These are phyloP conservation scores for Tuberolachnus salignus DNA, from an alignment of 2,888 invertebrate species.

Conservation along the genomic window DNA sequence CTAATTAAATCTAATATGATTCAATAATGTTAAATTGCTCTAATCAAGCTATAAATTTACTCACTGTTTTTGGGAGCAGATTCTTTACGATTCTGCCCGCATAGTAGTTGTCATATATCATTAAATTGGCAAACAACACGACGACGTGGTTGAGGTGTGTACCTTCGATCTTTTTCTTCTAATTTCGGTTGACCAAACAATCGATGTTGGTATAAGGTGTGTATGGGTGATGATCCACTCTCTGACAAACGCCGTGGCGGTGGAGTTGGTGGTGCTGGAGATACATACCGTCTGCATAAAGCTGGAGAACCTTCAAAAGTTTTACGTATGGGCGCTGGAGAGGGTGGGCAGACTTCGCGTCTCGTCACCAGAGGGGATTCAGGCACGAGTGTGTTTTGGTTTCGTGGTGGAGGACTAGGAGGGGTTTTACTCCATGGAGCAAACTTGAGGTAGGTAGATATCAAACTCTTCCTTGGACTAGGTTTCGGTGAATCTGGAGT, in stretches of 20 bases:
- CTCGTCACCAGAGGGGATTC: constrained; percentile 56
- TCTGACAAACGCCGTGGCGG: constrained; percentile 72
- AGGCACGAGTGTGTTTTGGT: constrained; percentile 58
- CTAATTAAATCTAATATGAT: constrained; percentile 37
- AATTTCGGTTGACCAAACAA: constrained; percentile 67
- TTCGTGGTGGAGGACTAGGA: constrained; percentile 57
- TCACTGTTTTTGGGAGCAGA: constrained; percentile 54
- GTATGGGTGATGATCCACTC: constrained; percentile 69
- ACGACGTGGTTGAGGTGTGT: constrained; percentile 65
- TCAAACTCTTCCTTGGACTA: constrained; percentile 55
- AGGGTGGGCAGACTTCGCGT: constrained; percentile 57
- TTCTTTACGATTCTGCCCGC: constrained; percentile 54
- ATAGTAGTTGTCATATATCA: constrained; percentile 57
- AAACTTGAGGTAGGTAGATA: constrained; percentile 54
- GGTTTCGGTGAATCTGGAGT: constrained; percentile 50
- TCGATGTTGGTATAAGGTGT: constrained; percentile 50
- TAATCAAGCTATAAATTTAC: constrained; percentile 31
- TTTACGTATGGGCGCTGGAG: constrained; percentile 57
- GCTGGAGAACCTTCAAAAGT: constrained; percentile 62
- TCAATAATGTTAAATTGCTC: constrained; percentile 30
- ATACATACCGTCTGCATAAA: constrained; percentile 66
- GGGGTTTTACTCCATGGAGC: constrained; percentile 39
- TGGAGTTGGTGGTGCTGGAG: constrained; percentile 69
- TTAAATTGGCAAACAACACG: constrained; percentile 59
- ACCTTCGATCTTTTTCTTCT: constrained; percentile 60